Evolutionary conservation across 2,888 invertebrate species (phyloP).

Genomic region (Priocnemis perturbator): DNA sequence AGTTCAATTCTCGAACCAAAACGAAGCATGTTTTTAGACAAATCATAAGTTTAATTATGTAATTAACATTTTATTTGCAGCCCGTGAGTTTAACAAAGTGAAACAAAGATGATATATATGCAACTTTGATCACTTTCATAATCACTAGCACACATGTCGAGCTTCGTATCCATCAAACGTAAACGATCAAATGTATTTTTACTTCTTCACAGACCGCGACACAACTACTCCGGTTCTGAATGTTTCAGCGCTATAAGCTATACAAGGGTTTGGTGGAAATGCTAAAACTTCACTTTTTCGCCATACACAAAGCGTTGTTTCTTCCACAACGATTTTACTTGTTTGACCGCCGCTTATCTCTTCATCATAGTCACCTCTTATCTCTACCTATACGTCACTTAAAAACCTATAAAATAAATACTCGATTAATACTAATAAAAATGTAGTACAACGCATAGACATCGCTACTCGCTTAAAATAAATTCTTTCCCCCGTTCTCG

Average conservation of each 20-base stretch:
- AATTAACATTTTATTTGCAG: too few relatives aligned
- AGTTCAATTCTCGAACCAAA: too few relatives aligned
- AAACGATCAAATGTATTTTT: too few relatives aligned
- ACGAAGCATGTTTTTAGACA: too few relatives aligned
- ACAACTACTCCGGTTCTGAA: slow-evolving; percentile 3
- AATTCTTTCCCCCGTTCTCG: neutral
- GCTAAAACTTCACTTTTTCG: slow-evolving; percentile 34
- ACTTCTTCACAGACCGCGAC: neutral
- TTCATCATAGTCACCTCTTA: slow-evolving; percentile 3
- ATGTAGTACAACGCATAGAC: slow-evolving; percentile 37
- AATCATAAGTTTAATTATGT: too few relatives aligned
- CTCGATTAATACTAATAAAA: slow-evolving; percentile 44
- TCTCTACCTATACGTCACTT: slow-evolving; percentile 39
- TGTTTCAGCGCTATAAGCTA: slow-evolving; percentile 33
- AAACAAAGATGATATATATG: too few relatives aligned
- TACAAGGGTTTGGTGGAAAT: slow-evolving; percentile 32
- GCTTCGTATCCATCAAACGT: too few relatives aligned
- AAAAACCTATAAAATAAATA: slow-evolving; percentile 58
- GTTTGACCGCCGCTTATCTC: too few relatives aligned
- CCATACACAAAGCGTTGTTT: slow-evolving; percentile 44
- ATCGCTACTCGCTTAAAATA: slow-evolving; percentile 31
- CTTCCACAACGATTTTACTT: slow-evolving; percentile 33
- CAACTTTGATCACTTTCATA: neutral
- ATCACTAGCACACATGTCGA: too few relatives aligned
- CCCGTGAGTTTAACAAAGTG: too few relatives aligned